Base-by-base conservation (phyloP, 2,797 vertebrate genomes). In the Catharus ustulatus region DNA sequence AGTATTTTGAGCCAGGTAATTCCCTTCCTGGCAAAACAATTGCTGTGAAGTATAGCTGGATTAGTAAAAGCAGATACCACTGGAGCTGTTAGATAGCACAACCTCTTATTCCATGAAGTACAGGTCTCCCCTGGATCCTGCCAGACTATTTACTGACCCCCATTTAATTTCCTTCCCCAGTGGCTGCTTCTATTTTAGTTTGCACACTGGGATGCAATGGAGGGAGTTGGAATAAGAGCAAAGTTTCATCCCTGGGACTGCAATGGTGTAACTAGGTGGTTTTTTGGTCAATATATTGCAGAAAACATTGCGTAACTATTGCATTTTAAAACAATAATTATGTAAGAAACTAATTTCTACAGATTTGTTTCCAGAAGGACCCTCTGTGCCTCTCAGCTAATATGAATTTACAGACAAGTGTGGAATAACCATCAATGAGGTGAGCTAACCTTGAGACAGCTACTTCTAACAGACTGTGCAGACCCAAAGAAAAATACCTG, bases 41-140 rank as follows among this genome's bases (percentile, higher is more conserved):
- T 62, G 51, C 36, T 71, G 24, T 34, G 51, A 48, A 78, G 48
- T 24, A 27, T 6, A 83, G 57, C 43, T 88, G 77, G 76, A 73
- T 93, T 87, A 90, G 30, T 74, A 57, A 87, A 71, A 83, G 63
- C 62, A 96, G 90, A 59, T 52, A 84, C 5, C 46, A 42, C 46
- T 55, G 58, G 36, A 75, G 38, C 51, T 63, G 54, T 36, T 78
- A 82, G 66, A 61, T 8, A 84, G 75, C 51, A 74, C 23, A 52
- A 4, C 22, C 34, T 69, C 52, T 59, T 71, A 84, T 40, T 69
- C 63, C 32, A 22, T 29, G 67, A 49, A 77, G 43, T 9, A 30
- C 38, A 63, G 45, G 45, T 84, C 52, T 79, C 22, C 30, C 32
- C 52, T 61, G 48, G n/a, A 67, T 40, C 55, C 72, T 89, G 57